A percentile compares a stretch with the other conserved stretches of the same genome.
Conservation (phyloP, 2,888 invertebrate species). For the Calliphora vomitoria region DNA sequence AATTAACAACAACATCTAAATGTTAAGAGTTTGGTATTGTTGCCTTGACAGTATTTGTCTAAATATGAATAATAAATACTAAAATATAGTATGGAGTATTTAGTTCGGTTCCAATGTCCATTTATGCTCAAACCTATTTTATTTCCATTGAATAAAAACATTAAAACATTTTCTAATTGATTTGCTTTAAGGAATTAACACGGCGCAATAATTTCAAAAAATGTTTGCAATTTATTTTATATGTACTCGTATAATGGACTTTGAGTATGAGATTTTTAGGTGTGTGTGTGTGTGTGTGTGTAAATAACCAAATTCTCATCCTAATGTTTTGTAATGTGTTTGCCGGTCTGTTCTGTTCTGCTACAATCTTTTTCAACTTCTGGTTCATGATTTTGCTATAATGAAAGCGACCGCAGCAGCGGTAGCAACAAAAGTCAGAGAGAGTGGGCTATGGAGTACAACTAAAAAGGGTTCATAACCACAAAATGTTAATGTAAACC, state of each 20-base stretch:
- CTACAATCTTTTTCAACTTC: conserved; percentile 18
- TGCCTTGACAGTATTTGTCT: too few species aligned
- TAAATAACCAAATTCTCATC: neutral
- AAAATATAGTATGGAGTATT: neutral
- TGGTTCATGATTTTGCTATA: conserved; percentile 10
- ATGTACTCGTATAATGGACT: too few species aligned
- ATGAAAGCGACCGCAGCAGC: conserved; percentile 37
- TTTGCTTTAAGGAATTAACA: conserved; percentile 75
- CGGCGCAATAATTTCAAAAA: conserved; percentile 10
- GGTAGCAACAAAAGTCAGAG: conserved; percentile 14
- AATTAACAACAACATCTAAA: too few species aligned
- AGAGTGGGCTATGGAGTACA: conserved; percentile 8
- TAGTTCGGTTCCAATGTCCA: neutral
- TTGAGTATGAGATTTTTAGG: too few species aligned
- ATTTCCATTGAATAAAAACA: neutral
- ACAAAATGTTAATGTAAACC: conserved; percentile 63
- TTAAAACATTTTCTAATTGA: conserved; percentile 79
- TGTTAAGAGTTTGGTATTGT: too few species aligned
- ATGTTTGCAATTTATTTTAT: too few species aligned
- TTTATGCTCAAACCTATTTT: neutral
- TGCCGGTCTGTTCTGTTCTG: neutral
- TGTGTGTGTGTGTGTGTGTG: neutral
- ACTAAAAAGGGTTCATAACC: conserved; percentile 54
- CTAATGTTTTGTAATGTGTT: neutral
- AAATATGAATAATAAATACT: too few species aligned